Evolutionary conservation across 1,140 invertebrate species (phyloP), one percentile per base, ranked within the genome.

Genomic region (Solenopsis fugax): DNA sequence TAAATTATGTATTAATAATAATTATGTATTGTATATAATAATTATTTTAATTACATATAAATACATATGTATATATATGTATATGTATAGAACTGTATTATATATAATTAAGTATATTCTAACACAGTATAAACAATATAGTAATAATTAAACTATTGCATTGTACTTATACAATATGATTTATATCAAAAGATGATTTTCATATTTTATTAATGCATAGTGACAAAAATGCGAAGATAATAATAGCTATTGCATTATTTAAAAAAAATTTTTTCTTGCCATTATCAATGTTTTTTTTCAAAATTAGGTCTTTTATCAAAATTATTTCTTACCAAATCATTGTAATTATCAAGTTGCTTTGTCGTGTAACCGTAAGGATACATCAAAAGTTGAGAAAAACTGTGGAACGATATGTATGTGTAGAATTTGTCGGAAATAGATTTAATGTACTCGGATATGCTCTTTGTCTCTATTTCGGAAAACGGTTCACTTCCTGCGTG

Each of bases 331-430:
- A 97, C 96, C 92, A 97, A 91, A 86, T 97, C 96, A 18, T 95
- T 92, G 88, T 97, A 96, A 88, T 97, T 97, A 0, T 96, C 93
- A 1, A 97, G 95, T 90, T 96, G 96, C 0, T 95, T 82, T 1
- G 85, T 90, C 0, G 96, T 96, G 90, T 97, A 96, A 18, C 97
- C 97, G 91, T 96, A 98, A 0, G 97, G 97, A 62, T 97, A 95
- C 24, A 98, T 94, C 64, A 97, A 94, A 91, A 97, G 95, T 92
- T 98, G 97, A 0, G 97, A 96, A 92, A 97, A 98, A 12, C 97
- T 97, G 92, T 98, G 98, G 78, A 98, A 96, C 0, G 96, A 96
- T 29, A 98, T 94, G 92, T 97, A 98, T 52, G 96, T 95, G 60
- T 96, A 96, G 1, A 97, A 89, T 21, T 96, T 88, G 93, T 96